Evolutionary conservation across 2,888 invertebrate genomes (phyloP), one percentile per base, ranked within the genome.

Genomic region (Conistra vaccinii): DNA sequence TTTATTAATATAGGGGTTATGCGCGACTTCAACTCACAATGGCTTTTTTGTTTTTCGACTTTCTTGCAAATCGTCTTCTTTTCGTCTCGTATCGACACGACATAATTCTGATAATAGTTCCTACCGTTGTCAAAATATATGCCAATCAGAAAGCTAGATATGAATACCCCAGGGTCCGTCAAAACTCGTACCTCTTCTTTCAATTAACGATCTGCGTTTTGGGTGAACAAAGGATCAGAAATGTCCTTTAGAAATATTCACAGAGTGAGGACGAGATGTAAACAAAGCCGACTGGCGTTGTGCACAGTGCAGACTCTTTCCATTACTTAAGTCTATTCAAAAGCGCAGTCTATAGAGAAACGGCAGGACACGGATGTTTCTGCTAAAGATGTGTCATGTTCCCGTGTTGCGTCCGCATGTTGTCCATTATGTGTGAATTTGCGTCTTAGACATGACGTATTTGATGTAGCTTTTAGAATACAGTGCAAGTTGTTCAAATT

Each of bases 291-390:
- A 35, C 32, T 42, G 23, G 6, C 45, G 14, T 1, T 55, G 14
- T 45, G n/a, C 17, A 35, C 7, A 35, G 35, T 29, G 35, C 17
- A 45, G 17, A 1, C 23, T 69, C 32, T n/a, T 42, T 69, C 17
- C 23, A 29, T 73, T 42, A 29, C 20, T 39, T 51, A 51, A 42
- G 51, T 51, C 58, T n/a, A 23, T 58, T 45, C 58, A 76, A 69
- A 78, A 51, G 53, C 51, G 14, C 9, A 69, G 45, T 79, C 51
- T 20, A 35, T 60, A 17, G 23, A 12, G 42, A 17, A 48, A 26
- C 12, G 20, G n/a, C 42, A 51, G 42, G 26, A 42, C 26, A 29
- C 14, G 53, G 60, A 45, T 45, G 29, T 45, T 60, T 14, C 17
- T 26, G 35, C 10, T 35, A 60, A 26, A 53, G 51, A 69, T 42